Evolutionary conservation across 2,888 invertebrate genomes (phyloP).

Genomic region (Rutpela maculata): DNA sequence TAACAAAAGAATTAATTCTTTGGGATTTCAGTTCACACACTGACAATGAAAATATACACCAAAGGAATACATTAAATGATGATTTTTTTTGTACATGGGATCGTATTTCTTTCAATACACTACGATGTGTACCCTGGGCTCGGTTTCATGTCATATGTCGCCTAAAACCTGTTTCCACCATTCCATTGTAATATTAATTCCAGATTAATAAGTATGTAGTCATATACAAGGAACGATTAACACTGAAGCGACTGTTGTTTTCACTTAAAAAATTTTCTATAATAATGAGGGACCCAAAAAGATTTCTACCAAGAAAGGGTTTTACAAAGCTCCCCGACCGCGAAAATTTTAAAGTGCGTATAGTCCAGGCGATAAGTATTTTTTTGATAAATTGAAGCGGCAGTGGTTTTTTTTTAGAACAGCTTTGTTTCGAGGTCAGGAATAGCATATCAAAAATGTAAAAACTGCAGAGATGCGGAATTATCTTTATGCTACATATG

Average conservation of each 20-base stretch:
- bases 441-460: too few species aligned
- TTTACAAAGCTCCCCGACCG: too few species aligned
- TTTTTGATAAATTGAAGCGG: too few species aligned
- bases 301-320: too few species aligned
- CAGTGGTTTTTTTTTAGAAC: too few species aligned
- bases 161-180: slow-evolving; percentile 22
- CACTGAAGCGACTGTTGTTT: background rate
- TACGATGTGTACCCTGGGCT: background rate
- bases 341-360: too few species aligned
- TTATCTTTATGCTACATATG: too few species aligned
- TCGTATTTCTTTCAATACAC: slow-evolving; percentile 23
- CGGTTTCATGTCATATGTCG: slow-evolving; percentile 15
- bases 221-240: background rate
- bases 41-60: slow-evolving; percentile 49
- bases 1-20: slow-evolving; percentile 58
- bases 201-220: slow-evolving; percentile 23
- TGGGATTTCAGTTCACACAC: slow-evolving; percentile 51
- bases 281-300: too few species aligned
- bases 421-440: too few species aligned
- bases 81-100: slow-evolving; percentile 32
- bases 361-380: too few species aligned
- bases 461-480: too few species aligned
- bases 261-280: too few species aligned
- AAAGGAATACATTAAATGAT: slow-evolving; percentile 27
- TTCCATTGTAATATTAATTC: slow-evolving; percentile 26